Percentiles rank a stretch among this genome's conserved stretches.
phyloP scores from a whole-genome alignment of 2,888 invertebrate genomes.

The Aspidapion aeneum region DNA sequence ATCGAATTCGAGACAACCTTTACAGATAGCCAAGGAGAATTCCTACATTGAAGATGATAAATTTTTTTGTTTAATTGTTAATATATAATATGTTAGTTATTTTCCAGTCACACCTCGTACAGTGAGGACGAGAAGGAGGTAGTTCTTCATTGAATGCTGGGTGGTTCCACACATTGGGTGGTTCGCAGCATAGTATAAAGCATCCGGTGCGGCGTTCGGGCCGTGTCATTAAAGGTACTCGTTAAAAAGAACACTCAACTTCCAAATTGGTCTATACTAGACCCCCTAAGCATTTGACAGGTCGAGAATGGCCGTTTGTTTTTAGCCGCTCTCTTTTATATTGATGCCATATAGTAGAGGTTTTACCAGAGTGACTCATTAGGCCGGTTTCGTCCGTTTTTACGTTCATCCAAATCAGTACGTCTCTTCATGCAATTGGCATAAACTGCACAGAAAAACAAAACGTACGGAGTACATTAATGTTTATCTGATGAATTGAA shows the following conservation, averaged over 20 bases:
- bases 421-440: too few relatives aligned
- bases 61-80: too few relatives aligned
- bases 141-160: background rate
- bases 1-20: too few relatives aligned
- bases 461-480: too few relatives aligned
- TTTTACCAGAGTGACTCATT: background rate
- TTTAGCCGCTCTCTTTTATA: conserved; percentile 28
- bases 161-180: conserved; percentile 30
- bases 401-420: too few relatives aligned
- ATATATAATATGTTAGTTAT: too few relatives aligned
- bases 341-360: background rate
- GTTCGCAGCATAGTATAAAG: conserved; percentile 31
- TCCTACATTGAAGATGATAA: too few relatives aligned
- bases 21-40: too few relatives aligned
- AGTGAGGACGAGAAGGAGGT: background rate
- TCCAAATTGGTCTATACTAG: conserved; percentile 44
- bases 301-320: conserved; percentile 35
- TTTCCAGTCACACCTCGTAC: too few relatives aligned
- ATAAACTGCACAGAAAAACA: too few relatives aligned
- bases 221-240: conserved; percentile 44
- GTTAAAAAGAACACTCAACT: conserved; percentile 44
- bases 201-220: conserved; percentile 43
- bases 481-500: too few relatives aligned
- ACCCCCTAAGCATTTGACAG: conserved; percentile 34
- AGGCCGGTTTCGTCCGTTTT: background rate